A percentile compares a stretch with the other conserved stretches of the same genome.
phyloP scores from a whole-genome alignment of 2,888 invertebrate genomes.

The Isotomurus palustris region DNA sequence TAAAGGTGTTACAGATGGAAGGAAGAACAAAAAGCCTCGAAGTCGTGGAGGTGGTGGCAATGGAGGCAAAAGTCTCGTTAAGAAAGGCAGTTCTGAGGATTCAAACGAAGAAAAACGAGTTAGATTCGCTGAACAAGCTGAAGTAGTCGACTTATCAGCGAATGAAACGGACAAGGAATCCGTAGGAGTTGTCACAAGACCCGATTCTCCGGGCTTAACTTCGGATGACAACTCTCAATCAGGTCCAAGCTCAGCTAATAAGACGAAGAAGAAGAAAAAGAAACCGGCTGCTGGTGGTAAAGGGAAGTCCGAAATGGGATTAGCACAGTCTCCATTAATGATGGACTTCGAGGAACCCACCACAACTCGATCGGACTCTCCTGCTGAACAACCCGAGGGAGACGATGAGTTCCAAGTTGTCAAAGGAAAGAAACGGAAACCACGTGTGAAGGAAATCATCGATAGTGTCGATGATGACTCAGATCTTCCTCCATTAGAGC shows the following conservation, averaged over 20 bases:
- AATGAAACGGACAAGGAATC: not conserved
- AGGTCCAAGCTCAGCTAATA: not conserved
- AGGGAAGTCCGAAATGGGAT: not conserved
- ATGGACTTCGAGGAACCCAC: conserved; percentile 1
- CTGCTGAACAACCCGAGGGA: conserved; percentile 1
- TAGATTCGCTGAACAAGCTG: conserved; percentile 11
- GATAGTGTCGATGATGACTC: not conserved
- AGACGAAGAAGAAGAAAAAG: conserved; percentile 7
- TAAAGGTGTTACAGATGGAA: not conserved
- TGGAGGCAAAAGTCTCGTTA: not conserved
- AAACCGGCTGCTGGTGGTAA: not conserved
- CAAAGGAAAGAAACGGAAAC: conserved; percentile 2
- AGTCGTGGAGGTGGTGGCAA: too few relatives aligned
- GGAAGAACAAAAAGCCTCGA: not conserved
- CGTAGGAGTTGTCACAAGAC: not conserved
- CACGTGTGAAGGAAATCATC: not conserved
- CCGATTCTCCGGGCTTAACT: not conserved
- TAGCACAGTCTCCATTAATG: conserved; percentile 12
- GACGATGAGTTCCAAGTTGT: conserved; percentile 13
- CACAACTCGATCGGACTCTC: not conserved
- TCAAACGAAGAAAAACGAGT: conserved; percentile 25
- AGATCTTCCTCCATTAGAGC: conserved; percentile 8
- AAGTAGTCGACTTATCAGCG: not conserved
- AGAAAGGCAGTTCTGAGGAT: not conserved
- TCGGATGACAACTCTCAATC: conserved; percentile 1